Evolutionary conservation across 2,797 vertebrate species (phyloP), one percentile per base, ranked within the genome.

Genomic region (Lophotriccus pileatus): DNA sequence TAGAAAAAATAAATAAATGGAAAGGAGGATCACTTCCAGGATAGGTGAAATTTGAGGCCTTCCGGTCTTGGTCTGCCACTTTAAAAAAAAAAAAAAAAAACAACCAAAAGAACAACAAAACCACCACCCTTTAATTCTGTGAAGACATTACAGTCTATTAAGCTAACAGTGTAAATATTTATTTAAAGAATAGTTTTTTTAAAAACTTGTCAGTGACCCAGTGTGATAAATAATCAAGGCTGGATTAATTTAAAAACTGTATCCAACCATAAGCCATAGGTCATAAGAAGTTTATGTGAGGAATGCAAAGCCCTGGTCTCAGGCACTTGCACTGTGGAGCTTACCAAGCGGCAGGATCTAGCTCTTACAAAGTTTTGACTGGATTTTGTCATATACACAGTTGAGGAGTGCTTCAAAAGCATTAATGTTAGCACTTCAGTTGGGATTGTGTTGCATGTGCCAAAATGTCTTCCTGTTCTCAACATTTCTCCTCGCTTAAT

Each of bases 251-350:
- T 77, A 58, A 97, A 93, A 84, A 64, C 60, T 78, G 16, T 36
- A 93, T 72, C 78, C 78, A 95, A 75, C 32, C 68, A 37, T 36
- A 77, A 92, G 50, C 69, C 44, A 12, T 49, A 89, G 73, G 83
- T 95, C 91, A 66, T 47, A 93, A 81, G 92, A 83, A 81, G 84
- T 94, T 93, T 95, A 87, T 81, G 87, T 72, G 69, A 94, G 66
- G 92, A 92, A 95, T 92, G 76, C 83, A 89, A 80, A 87, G 63
- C 84, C 0, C 0, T 56, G 63, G 66, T 89, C 66, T 83, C 36
- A 62, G 68, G 32, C 78, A 62, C 60, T 87, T 81, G 72, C 43
- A 15, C 46, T 67, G 52, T 24, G 41, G 63, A 67, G 41, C 8
- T 89, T 27, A 62, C 53, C 53, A 53, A 32, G 78, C 63, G 66